Conservation (phyloP, 2,888 invertebrate species). For the Dynastes tityus region DNA sequence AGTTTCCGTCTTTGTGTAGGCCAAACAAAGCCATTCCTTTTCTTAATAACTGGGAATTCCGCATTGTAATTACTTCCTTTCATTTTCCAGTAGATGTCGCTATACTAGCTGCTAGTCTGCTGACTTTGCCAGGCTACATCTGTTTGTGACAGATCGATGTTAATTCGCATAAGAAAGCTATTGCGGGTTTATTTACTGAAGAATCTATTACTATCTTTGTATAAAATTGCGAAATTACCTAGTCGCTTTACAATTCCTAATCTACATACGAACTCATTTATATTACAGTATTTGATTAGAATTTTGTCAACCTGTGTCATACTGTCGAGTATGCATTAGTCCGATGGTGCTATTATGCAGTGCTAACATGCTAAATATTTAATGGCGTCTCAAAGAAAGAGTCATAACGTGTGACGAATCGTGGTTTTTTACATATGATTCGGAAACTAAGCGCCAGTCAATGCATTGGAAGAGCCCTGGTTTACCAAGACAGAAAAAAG, state of each 20-base stretch:
- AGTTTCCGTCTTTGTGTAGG: slow-evolving; percentile 26
- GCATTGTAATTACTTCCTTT: slow-evolving; percentile 35
- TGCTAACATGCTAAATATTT: slow-evolving; percentile 20
- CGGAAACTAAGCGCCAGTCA: no score
- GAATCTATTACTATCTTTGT: no score
- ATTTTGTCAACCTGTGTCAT: background rate
- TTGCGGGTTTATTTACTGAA: no score
- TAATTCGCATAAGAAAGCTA: background rate
- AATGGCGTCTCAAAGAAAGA: background rate
- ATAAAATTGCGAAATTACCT: no score
- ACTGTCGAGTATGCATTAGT: slow-evolving; percentile 1
- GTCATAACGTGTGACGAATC: no score
- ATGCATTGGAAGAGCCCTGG: no score
- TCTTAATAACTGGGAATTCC: slow-evolving; percentile 43
- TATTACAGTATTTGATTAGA: background rate
- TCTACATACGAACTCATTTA: background rate
- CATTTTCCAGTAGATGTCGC: slow-evolving; percentile 8
- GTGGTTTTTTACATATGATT: no score
- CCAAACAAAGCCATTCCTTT: slow-evolving; percentile 43
- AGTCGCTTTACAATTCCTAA: background rate
- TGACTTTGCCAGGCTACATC: background rate
- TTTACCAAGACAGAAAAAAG: no score
- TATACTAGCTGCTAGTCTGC: slow-evolving; percentile 8
- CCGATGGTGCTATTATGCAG: slow-evolving; percentile 13
- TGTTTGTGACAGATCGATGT: background rate